Evolutionary conservation across 2,797 vertebrate genomes (phyloP), one percentile per base, ranked within the genome.

Genomic region (Gallinago nigripennis): DNA sequence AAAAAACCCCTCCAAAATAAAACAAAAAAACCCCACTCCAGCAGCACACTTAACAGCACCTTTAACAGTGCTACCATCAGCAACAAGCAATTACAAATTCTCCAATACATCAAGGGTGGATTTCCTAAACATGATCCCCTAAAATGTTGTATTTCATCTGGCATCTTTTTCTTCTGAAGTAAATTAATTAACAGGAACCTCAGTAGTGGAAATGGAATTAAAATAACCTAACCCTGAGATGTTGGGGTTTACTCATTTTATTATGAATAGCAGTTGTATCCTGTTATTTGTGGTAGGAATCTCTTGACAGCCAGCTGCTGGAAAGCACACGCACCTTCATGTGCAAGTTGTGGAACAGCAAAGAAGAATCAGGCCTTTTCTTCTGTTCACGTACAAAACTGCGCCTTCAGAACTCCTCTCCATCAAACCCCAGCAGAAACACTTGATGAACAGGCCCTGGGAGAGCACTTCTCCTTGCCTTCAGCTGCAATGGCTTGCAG

Each of bases 401-500:
- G 27, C 46, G 93, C 94, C 92, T 97, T 96, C 81, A 94, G 94
- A 96, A 96, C 95, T 97, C 86, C 79, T 86, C 90, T 97, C 95
- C 88, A 94, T 95, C 96, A 97, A 94, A 95, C 41, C 75, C 92
- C 91, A 94, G 87, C 46, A 96, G 92, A 96, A 97, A 93, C 72
- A 93, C 60, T 92, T 97, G 96, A 97, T 97, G 94, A 98, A 98
- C 87, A 77, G 89, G 92, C 87, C 97, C 89, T 87, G 43, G 82
- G 96, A 98, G 97, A 97, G 92, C 93, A 96, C 95, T 97, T 97
- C 96, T 96, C 95, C 93, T 92, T 97, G 97, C 96, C 94, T 91
- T 88, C 10, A 61, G 97, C 97, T 85, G 81, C 95, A 96, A 86
- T 83, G 82, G 95, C 94, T 98, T 48, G 83, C 92, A 97, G 97